Percentiles rank a stretch among this genome's conserved stretches.
These are phyloP conservation scores for Papilio aristodemus DNA, from an alignment of 1,140 invertebrate species.

Conservation along the genomic window DNA sequence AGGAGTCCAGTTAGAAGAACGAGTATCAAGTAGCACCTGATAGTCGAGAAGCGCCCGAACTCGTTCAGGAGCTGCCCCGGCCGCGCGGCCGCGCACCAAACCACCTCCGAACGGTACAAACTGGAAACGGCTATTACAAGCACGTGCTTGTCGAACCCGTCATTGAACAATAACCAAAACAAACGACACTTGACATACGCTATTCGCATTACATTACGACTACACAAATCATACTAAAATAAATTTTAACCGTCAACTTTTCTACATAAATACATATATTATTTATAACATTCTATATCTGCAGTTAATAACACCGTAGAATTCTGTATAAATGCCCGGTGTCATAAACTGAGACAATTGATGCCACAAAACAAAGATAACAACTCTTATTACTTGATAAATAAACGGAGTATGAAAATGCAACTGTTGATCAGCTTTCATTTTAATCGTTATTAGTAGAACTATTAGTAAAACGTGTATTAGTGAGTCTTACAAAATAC, in stretches of 20 bases:
- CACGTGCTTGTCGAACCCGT: slow-evolving; percentile 70
- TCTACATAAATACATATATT: too few species aligned
- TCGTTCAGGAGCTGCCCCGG: slow-evolving; percentile 71
- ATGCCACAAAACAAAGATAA: neutral
- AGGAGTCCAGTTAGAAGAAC: slow-evolving; percentile 77
- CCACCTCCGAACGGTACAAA: slow-evolving; percentile 74
- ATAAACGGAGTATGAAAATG: neutral
- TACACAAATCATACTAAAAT: neutral
- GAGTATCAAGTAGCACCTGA: slow-evolving; percentile 76
- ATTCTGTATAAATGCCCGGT: neutral
- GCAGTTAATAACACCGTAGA: neutral
- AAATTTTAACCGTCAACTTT: neutral
- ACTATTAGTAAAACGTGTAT: neutral
- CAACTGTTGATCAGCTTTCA: neutral
- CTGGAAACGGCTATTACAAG: slow-evolving; percentile 69
- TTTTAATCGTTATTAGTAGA: neutral
- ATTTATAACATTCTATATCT: too few species aligned
- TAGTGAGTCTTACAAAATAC: neutral
- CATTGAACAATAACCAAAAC: slow-evolving; percentile 42
- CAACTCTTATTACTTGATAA: neutral
- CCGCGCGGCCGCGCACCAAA: slow-evolving; percentile 50
- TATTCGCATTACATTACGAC: slow-evolving; percentile 21
- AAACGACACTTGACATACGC: slow-evolving; percentile 35
- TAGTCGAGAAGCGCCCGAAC: slow-evolving; percentile 73
- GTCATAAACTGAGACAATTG: neutral